Percentiles rank a stretch among this genome's conserved stretches.
Evolutionary conservation across 1,140 invertebrate species (phyloP).

Genomic region (Pseudachorutes palmiensis): DNA sequence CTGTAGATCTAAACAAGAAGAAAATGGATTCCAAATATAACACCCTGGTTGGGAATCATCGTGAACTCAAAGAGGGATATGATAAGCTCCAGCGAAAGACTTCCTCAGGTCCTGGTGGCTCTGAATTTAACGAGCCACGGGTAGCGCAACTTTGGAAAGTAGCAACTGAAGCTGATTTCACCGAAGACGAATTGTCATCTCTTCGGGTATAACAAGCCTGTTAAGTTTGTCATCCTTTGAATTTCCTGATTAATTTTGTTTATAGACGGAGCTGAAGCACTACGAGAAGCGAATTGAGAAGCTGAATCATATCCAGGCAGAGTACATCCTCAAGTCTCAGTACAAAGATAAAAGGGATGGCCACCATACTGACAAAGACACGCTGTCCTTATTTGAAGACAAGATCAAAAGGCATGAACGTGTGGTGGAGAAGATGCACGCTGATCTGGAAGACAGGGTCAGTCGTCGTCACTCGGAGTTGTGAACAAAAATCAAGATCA

Average conservation of each 20-base stretch:
- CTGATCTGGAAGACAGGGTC: constrained; percentile 68
- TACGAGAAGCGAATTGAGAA: constrained; percentile 79
- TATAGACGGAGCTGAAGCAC: constrained; percentile 69
- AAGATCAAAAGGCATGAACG: constrained; percentile 69
- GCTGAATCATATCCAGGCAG: constrained; percentile 66
- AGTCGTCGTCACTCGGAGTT: constrained; percentile 54
- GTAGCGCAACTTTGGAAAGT: constrained; percentile 78
- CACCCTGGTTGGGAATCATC: constrained; percentile 56
- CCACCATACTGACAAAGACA: constrained; percentile 48
- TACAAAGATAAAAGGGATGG: constrained; percentile 34
- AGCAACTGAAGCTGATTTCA: constrained; percentile 69
- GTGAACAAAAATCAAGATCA: too few relatives aligned
- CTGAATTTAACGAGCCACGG: constrained; percentile 80
- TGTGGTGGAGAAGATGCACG: constrained; percentile 79
- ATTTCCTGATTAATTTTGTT: constrained; percentile 13
- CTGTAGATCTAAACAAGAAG: neutral
- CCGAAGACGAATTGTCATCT: constrained; percentile 67
- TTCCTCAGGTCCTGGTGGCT: constrained; percentile 62
- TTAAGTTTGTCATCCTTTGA: neutral
- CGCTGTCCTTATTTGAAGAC: constrained; percentile 56
- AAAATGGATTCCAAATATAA: constrained; percentile 12
- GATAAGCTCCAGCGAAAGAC: constrained; percentile 65
- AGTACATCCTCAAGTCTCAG: constrained; percentile 53
- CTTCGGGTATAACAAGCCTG: constrained; percentile 54
- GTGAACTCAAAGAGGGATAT: constrained; percentile 67